Base-by-base conservation (phyloP, 2,113 vertebrate species). In the Ancistrus triradiatus region DNA sequence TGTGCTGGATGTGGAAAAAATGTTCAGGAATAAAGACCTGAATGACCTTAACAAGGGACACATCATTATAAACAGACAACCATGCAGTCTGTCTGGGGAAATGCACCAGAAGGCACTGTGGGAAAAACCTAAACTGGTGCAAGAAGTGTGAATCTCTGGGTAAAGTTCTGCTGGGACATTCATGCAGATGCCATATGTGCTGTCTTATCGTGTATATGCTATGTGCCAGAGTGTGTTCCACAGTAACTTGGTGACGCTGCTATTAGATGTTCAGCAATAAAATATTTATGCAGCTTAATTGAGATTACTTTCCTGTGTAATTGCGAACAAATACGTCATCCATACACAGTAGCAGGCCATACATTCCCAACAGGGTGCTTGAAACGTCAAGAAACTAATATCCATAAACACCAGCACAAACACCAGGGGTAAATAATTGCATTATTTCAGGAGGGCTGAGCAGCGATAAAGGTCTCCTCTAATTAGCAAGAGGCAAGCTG, bases 371-470 rank as follows among this genome's bases (percentile, higher is more conserved):
- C 46, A 49, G 63, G 63, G 56, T 55, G 63, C 58, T 63, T 61
- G 27, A 48, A 50, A 63, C 15, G 44, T 67, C 50, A 40, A 37
- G 43, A 56, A 67, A 72, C 70, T 73, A 66, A 73, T 77, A 64
- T 65, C 49, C 63, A 64, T 69, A 73, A 70, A 70, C 59, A 64
- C 50, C 19, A 57, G 56, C 64, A 64, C 50, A n/a, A 57, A 50
- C 64, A 52, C 31, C 33, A 38, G 49, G 24, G 58, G 27, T 57
- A 72, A 49, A 63, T 69, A 69, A 74, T 43, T 66, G 67, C 73
- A 63, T 73, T 70, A 75, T 58, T 73, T 69, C 66, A 53, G 58
- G 60, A 64, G 61, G 57, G 65, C 59, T 60, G 48, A 64, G 51
- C 63, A 59, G 44, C 56, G 55, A 38, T 49, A 53, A 69, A 56